These are phyloP conservation scores for Ptychochromis oligacanthus DNA, from an alignment of 2,113 vertebrate species.

Conservation along the genomic window DNA sequence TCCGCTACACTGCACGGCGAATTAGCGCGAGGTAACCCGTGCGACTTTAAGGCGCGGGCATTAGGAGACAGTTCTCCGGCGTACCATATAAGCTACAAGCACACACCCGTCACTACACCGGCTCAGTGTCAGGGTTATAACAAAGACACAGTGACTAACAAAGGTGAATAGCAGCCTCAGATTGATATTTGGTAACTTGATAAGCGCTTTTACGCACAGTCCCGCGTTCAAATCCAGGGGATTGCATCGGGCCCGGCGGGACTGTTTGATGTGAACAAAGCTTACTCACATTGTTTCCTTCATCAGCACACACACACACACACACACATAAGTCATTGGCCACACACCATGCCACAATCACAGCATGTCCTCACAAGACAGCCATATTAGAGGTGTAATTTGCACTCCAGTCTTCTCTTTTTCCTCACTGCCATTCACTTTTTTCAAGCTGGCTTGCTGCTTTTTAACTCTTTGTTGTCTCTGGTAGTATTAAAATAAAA, in stretches of 20 bases:
- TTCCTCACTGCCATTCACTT: background rate
- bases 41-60: slow-evolving; percentile 25
- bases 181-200: slow-evolving; percentile 47
- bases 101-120: background rate
- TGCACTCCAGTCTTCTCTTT: slow-evolving; percentile 27
- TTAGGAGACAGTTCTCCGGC: background rate
- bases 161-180: slow-evolving; percentile 21
- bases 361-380: slow-evolving; percentile 70
- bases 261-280: slow-evolving; percentile 61
- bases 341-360: slow-evolving; percentile 62
- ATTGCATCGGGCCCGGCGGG: background rate
- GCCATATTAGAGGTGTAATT: slow-evolving; percentile 61
- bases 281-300: slow-evolving; percentile 37
- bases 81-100: background rate
- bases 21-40: slow-evolving; percentile 72
- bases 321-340: slow-evolving; percentile 40
- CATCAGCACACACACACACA: background rate
- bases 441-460: background rate
- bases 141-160: slow-evolving; percentile 32
- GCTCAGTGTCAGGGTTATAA: slow-evolving; percentile 32
- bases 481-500: background rate
- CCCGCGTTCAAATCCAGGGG: slow-evolving; percentile 16
- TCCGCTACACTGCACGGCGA: slow-evolving; percentile 67
- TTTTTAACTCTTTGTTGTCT: slow-evolving; percentile 14
- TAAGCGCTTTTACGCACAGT: slow-evolving; percentile 53